phyloP scores from a whole-genome alignment of 2,797 vertebrate genomes.

The Rallus crepitans region DNA sequence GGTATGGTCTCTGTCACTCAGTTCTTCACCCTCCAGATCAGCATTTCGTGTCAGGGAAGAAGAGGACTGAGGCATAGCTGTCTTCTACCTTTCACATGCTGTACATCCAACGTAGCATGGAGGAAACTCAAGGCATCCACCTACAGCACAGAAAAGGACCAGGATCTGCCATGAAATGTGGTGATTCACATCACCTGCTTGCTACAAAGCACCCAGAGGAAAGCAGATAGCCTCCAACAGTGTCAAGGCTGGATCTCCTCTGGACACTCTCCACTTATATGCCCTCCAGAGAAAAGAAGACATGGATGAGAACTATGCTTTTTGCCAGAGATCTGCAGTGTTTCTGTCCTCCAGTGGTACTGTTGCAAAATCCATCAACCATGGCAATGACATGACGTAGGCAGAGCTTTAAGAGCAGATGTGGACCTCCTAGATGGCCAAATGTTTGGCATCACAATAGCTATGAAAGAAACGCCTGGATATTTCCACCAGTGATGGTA shows the following conservation, averaged over 20 bases:
- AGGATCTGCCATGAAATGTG: not conserved
- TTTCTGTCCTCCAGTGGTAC: not conserved
- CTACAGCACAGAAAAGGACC: not conserved
- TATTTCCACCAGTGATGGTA: not conserved
- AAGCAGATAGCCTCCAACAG: fast-evolving
- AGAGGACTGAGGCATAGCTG: not conserved
- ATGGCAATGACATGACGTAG: not conserved
- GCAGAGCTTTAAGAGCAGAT: not conserved
- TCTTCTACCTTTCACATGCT: not conserved
- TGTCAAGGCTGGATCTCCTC: not conserved
- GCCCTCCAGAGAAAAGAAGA: not conserved
- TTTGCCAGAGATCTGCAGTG: not conserved
- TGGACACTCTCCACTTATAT: not conserved
- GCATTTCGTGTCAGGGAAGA: not conserved
- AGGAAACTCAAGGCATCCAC: not conserved
- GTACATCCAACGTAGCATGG: too few species aligned
- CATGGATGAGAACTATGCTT: not conserved
- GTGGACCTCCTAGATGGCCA: not conserved
- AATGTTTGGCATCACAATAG: not conserved
- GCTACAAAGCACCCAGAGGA: not conserved
- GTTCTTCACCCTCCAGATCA: not conserved
- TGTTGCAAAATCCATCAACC: not conserved
- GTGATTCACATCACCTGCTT: not conserved
- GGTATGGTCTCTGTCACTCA: not conserved
- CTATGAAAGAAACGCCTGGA: not conserved